Evolutionary conservation across 2,113 vertebrate species (phyloP).

Genomic region (Galbula dea): DNA sequence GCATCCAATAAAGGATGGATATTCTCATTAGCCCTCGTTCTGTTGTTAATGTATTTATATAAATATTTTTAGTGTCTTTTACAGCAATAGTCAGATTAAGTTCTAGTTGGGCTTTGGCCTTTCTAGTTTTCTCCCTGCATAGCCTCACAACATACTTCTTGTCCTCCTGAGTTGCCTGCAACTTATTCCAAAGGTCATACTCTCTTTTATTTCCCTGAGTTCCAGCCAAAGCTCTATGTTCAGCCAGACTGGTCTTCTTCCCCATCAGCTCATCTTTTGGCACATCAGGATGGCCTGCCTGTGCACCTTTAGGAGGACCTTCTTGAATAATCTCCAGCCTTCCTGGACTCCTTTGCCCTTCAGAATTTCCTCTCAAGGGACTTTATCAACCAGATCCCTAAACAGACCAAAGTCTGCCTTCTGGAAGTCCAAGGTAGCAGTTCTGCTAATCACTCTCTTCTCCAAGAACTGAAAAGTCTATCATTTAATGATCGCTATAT

Average conservation of each 20-base stretch:
- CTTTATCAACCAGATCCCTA: background rate
- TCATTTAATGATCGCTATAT: background rate
- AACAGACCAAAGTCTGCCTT: background rate
- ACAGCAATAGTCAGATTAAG: background rate
- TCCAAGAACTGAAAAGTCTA: background rate
- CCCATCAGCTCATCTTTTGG: background rate
- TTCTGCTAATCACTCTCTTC: background rate
- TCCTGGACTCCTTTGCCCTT: background rate
- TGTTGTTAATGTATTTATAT: too few species aligned
- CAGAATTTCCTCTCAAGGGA: background rate
- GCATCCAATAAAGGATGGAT: background rate
- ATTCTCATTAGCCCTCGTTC: too few species aligned
- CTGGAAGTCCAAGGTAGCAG: background rate
- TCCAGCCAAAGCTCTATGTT: background rate
- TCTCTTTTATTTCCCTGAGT: background rate
- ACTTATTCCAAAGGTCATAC: background rate
- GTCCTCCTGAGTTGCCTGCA: background rate
- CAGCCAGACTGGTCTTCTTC: background rate
- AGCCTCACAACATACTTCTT: background rate
- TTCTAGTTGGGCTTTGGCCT: background rate
- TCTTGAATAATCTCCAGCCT: background rate
- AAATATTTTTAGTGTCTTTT: too few species aligned
- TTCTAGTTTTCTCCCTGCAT: background rate
- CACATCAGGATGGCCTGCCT: background rate
- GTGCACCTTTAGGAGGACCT: background rate